Evolutionary conservation across 2,113 vertebrate species (phyloP).

Genomic region (Aramus guarauna): DNA sequence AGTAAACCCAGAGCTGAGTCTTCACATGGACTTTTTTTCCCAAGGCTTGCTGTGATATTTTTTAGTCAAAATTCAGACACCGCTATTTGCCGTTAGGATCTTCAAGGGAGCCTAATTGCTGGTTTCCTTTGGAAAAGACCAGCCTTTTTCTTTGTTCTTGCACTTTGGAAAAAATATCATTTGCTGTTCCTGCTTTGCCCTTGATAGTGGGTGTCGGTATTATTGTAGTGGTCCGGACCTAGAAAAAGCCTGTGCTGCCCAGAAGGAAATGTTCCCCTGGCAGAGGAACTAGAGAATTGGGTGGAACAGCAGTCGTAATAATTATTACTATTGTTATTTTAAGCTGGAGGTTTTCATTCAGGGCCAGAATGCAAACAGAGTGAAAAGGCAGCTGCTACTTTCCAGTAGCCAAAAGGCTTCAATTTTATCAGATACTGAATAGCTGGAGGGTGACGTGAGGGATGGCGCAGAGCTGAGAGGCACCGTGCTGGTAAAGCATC

Average conservation of each 20-base stretch:
- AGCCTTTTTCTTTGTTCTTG: background rate
- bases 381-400: constrained; percentile 1
- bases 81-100: background rate
- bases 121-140: background rate
- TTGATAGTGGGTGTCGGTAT: background rate
- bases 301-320: background rate
- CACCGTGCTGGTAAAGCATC: background rate
- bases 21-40: background rate
- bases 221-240: background rate
- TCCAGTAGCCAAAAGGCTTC: background rate
- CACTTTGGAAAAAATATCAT: background rate
- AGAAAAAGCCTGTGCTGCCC: background rate
- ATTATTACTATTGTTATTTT: background rate
- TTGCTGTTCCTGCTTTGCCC: background rate
- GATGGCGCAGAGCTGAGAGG: background rate
- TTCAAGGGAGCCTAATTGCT: background rate
- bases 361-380: background rate
- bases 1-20: background rate
- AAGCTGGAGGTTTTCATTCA: constrained; percentile 16
- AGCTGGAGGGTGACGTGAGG: background rate
- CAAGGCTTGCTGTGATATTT: background rate
- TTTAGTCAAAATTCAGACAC: background rate
- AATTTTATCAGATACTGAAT: background rate
- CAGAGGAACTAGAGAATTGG: background rate
- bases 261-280: background rate